phyloP scores from a whole-genome alignment of 2,888 invertebrate genomes.

The Ceramica pisi region DNA sequence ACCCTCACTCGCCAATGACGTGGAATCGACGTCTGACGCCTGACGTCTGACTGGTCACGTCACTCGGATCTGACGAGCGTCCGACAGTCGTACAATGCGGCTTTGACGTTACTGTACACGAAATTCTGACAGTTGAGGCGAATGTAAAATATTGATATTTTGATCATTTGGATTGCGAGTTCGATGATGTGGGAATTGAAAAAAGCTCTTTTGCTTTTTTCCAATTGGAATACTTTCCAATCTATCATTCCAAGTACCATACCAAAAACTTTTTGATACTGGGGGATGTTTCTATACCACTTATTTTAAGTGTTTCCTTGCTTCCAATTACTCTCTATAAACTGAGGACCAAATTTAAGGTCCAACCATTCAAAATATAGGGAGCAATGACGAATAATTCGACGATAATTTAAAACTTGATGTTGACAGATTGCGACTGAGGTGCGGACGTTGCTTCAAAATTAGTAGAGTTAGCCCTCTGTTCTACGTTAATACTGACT shows the following conservation, averaged over 20 bases:
- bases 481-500: neutral
- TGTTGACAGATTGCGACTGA: too few relatives aligned
- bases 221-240: neutral
- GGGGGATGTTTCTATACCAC: neutral
- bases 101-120: slow-evolving; percentile 48
- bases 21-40: slow-evolving; percentile 78
- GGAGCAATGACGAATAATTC: too few relatives aligned
- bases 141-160: slow-evolving; percentile 49
- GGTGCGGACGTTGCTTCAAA: too few relatives aligned
- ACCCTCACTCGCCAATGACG: slow-evolving; percentile 74
- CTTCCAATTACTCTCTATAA: neutral
- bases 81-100: slow-evolving; percentile 69
- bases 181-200: slow-evolving; percentile 2
- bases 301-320: neutral
- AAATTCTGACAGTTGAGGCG: slow-evolving; percentile 44
- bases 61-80: slow-evolving; percentile 72
- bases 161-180: slow-evolving; percentile 21
- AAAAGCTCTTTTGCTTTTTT: neutral
- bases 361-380: too few relatives aligned
- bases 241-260: neutral
- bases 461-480: neutral
- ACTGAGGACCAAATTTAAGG: too few relatives aligned
- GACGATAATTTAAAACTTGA: too few relatives aligned
- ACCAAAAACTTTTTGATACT: neutral
- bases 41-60: slow-evolving; percentile 78